Evolutionary conservation across 2,113 vertebrate genomes (phyloP).

Genomic region (Pseudolaguvia tuberculata): DNA sequence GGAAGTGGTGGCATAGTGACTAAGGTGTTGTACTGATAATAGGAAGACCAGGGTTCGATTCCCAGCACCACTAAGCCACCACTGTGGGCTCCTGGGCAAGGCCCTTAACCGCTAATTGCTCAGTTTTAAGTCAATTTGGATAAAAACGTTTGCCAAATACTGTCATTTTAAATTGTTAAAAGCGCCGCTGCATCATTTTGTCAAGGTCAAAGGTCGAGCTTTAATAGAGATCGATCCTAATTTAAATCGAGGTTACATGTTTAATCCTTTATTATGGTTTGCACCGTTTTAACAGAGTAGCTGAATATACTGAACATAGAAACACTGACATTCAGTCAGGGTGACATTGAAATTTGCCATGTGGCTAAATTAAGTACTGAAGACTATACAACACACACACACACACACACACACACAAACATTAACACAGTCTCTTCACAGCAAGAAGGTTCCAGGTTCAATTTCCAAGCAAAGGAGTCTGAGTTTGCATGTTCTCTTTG

Average conservation of each 20-base stretch:
- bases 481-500: no score
- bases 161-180: not conserved
- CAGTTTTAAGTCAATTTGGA: no score
- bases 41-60: no score
- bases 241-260: not conserved
- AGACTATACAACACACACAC: conserved; percentile 4
- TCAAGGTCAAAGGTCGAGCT: not conserved
- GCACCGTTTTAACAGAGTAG: not conserved
- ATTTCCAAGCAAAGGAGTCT: no score
- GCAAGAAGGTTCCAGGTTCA: no score
- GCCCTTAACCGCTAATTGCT: no score
- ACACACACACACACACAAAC: not conserved
- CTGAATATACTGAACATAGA: conserved; percentile 22
- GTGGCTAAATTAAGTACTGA: conserved; percentile 33
- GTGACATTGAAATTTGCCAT: conserved; percentile 43
- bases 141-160: no score
- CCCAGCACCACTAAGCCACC: no score
- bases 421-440: no score
- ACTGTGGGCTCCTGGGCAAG: no score
- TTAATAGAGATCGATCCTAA: not conserved
- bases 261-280: not conserved
- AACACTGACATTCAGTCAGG: conserved; percentile 28
- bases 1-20: no score
- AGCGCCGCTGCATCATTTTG: not conserved
- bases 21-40: no score